Base-by-base conservation (phyloP, 2,888 invertebrate species). In the Tetanocera ferruginea region DNA sequence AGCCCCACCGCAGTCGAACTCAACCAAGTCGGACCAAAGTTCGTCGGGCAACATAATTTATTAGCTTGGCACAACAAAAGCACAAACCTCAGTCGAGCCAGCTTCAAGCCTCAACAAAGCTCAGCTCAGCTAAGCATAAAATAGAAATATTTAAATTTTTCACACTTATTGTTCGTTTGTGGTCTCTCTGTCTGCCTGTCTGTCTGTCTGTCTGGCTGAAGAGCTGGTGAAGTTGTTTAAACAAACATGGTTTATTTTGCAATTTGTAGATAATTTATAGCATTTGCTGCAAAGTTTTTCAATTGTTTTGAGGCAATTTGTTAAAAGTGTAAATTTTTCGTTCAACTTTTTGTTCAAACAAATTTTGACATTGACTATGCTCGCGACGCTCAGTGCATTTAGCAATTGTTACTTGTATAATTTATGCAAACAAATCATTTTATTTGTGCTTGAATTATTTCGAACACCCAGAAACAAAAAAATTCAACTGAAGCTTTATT, bases 31-130 rank as follows among this genome's bases (percentile, higher is more conserved):
- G 51, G 49, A 62, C 25, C 49, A 74, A 62, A 74, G 73, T 43
- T 74, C 62, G 49, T 51, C 49, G 43, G 73, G 62, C 62, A 60
- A 74, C 62, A 62, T 74, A 62, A 74, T 74, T 74, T 74, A 74
- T 74, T 74, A 74, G 14, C 62, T 60, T 17, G 28, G 49, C 31
- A n/a, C 28, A 55, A n/a, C 52, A 52, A 55, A 55, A 49, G 52
- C 31, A n/a, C 23, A 19, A 31, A 34, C 31, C 19, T 34, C 55
- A 51, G 19, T 8, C 34, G n/a, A 55, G 9, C 6, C 23, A 23
- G 55, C 23, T 19, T 5, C 19, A 6, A 6, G 4, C 3, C 51
- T 17, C 51, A 49, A 49, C 49, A 14, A 9, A 9, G 6, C 14
- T 49, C 11, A 51, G 3, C 23, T 23, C 55, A 9, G 14, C 6